Percentiles rank a stretch among this genome's conserved stretches.
Evolutionary conservation across 2,888 invertebrate genomes (phyloP).

Genomic region (Brassicogethes aeneus): DNA sequence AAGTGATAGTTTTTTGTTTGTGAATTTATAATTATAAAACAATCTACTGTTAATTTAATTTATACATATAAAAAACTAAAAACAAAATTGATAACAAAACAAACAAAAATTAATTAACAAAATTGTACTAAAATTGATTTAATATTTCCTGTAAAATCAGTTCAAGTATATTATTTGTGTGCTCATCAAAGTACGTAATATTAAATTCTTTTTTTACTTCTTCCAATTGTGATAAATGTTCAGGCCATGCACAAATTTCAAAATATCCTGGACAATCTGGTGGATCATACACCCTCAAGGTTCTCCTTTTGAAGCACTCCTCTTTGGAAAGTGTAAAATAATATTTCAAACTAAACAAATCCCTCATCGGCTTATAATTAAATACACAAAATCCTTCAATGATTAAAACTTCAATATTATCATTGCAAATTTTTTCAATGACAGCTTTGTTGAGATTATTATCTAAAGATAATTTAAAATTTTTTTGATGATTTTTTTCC

Average conservation of each 20-base stretch:
- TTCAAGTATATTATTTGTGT: slow-evolving; percentile 18
- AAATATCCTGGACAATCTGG: slow-evolving; percentile 85
- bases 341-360: slow-evolving; percentile 63
- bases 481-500: no score
- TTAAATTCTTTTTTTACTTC: slow-evolving; percentile 35
- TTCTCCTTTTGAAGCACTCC: slow-evolving; percentile 56
- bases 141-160: slow-evolving; percentile 25
- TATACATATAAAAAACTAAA: no score
- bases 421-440: slow-evolving; percentile 12
- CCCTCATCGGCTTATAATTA: slow-evolving; percentile 56
- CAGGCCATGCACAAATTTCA: slow-evolving; percentile 86
- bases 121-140: no score
- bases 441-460: slow-evolving; percentile 13
- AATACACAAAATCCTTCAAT: slow-evolving; percentile 72
- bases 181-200: slow-evolving; percentile 28
- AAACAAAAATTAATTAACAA: no score
- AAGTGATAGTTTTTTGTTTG: no score
- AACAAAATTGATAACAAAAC: no score
- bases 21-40: no score
- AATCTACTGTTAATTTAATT: no score
- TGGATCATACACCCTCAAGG: slow-evolving; percentile 64
- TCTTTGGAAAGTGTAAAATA: slow-evolving; percentile 62
- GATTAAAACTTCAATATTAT: slow-evolving; percentile 48
- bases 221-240: slow-evolving; percentile 52
- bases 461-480: neutral